Base-by-base conservation (phyloP, 37 sponge, comb jelly and placozoan species). In the Petrosia ficiformis region DNA sequence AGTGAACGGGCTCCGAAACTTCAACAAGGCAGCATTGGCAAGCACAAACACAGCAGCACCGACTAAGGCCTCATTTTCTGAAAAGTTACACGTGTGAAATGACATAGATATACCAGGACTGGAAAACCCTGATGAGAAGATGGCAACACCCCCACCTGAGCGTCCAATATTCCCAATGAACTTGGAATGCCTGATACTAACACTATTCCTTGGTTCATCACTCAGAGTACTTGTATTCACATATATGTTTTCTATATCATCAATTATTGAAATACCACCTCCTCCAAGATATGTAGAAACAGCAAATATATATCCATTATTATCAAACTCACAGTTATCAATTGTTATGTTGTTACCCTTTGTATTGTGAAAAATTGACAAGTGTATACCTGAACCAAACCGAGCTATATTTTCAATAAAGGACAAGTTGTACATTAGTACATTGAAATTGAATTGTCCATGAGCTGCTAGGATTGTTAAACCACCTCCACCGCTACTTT, bases 391-490 rank as follows among this genome's bases (percentile, higher is more conserved):
- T 26, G 75, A 69, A 54, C 84, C 89, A 61, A 31, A 57, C 3
- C 11, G 21, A 10, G 71, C 84, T n/a, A 59, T 67, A 63, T 83
- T 89, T 54, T 74, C 73, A 1, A 19, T 24, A 42, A 89, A 82
- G 4, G 8, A 0, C 11, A 58, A 63, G 28, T 44, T 24, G 1
- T 14, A 24, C 1, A 83, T 66, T 0, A 48, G 44, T 19, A 69
- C 32, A 44, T 83, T 59, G 16, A 75, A 76, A 28, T 24, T 1
- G 54, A 70, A 89, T 2, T 39, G 11, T 8, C n/a, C 10, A 58
- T 83, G 84, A 44, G 79, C 36, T 2, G 76, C 59, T 19, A 44
- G 32, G n/a, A 89, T 0, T 0, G 89, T 59, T 6, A 89, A 39
- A 22, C 84, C 89, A 1, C 80, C 89, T 2, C 78, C 89, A 4